A percentile compares a stretch with the other conserved stretches of the same genome.
Conservation (phyloP, 2,888 invertebrate species). For the Desoria tigrina region DNA sequence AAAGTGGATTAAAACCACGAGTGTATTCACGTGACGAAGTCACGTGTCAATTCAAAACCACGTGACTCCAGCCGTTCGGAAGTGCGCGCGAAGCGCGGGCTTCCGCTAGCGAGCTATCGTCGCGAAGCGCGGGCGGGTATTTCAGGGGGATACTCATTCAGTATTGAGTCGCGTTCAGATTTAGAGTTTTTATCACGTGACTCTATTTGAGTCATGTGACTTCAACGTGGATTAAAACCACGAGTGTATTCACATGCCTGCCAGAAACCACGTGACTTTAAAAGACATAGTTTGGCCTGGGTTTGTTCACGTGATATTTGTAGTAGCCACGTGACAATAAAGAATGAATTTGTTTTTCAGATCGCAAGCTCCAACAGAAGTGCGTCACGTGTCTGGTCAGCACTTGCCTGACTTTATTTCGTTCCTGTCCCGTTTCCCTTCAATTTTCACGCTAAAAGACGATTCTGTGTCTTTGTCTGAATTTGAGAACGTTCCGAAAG, state of each 20-base stretch:
- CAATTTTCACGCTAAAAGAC: constrained; percentile 80
- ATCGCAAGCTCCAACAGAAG: constrained; percentile 83
- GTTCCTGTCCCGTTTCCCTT: constrained; percentile 79
- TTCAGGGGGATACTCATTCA: constrained; percentile 92
- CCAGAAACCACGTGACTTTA: too few relatives aligned
- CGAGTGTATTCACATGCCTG: too few relatives aligned
- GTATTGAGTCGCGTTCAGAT: constrained; percentile 91
- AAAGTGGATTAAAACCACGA: too few relatives aligned
- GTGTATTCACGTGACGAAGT: too few relatives aligned
- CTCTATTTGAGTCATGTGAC: neutral
- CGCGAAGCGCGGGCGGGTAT: constrained; percentile 97
- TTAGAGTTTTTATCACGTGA: constrained; percentile 96
- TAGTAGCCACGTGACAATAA: too few relatives aligned
- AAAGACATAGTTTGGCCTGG: too few relatives aligned
- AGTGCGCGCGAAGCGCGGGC: too few relatives aligned
- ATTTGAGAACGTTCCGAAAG: constrained; percentile 57
- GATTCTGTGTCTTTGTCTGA: constrained; percentile 77
- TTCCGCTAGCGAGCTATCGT: too few relatives aligned
- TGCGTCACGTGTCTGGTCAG: constrained; percentile 91
- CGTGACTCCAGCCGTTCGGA: too few relatives aligned
- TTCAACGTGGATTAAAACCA: too few relatives aligned
- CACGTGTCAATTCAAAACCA: too few relatives aligned
- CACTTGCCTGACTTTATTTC: constrained; percentile 92
- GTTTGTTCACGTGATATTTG: too few relatives aligned
- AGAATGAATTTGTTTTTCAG: constrained; percentile 45